Base-by-base conservation (phyloP, 2,888 invertebrate species). In the Stegana nigrithorax region DNA sequence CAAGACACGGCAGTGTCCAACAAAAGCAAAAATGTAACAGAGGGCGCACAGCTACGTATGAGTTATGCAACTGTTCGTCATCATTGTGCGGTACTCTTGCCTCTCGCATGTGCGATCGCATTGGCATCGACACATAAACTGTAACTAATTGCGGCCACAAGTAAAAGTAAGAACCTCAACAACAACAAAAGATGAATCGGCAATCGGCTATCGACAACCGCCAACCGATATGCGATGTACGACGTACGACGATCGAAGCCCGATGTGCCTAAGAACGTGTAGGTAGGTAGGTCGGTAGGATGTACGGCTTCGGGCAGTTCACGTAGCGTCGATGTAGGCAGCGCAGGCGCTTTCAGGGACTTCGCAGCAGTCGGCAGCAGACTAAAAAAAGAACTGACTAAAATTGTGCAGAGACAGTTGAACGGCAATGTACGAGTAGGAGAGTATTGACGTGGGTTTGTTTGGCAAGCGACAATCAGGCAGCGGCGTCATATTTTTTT, bases 71-170 rank as follows among this genome's bases (percentile, higher is more conserved):
- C 60, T 62, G 56, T 60, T 44, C 51, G 50, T 23, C n/a, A n/a
- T n/a, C 29, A 29, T 7, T 29, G 29, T 10, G 29, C 6, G 6
- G 29, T 29, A 10, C 29, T 29, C 29, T 29, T 29, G 70, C 63
- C 66, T 57, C 60, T 64, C 55, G 66, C 57, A 70, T 29, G 29
- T 29, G 14, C n/a, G n/a, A n/a, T 10, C 17, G 44, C 58, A 27
- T 71, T 68, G 72, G 72, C 69, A 73, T 75, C 74, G 80, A 75
- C 81, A 70, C 71, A 73, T 80, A 77, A 78, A 81, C 72, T 83
- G 83, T 82, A 76, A 78, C 83, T 81, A 84, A 84, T 84, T 83
- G 83, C 74, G 81, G 82, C 81, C 74, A 74, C 70, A 80, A 81
- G 80, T 79, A 80, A 81, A 78, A 81, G 71, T 73, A 73, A 70